Evolutionary conservation across 2,888 invertebrate species (phyloP), one percentile per base, ranked within the genome.

Genomic region (Rosalia funebris): DNA sequence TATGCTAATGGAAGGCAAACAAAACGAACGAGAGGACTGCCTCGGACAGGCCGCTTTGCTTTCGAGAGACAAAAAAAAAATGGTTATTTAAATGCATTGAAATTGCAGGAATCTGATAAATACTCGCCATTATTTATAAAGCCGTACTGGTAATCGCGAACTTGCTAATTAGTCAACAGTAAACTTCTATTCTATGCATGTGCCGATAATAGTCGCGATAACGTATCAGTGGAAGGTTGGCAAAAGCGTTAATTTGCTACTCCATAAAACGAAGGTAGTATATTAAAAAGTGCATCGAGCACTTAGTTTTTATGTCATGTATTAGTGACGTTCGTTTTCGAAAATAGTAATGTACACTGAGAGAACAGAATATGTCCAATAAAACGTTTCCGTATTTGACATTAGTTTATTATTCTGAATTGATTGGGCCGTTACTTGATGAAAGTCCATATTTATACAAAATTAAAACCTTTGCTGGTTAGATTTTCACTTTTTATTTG

Each of bases 1-100:
- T 57, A 65, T 65, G 63, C 63, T 56, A 67, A 67, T 67, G 47
- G 14, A 66, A 52, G 55, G 36, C 47, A 61, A 59, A 66, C 63
- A 64, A 55, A 62, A 58, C 56, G 44, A 56, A 56, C 42, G 44
- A 44, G 20, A 25, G 7, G 20, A 3, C 7, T 5, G 11, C n/a
- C 42, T 17, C 7, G 42, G 12, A 25, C 12, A 44, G 11, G 17
- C n/a, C 41, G 15, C 11, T 41, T 17, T 10, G 41, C 41, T 7
- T 17, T 41, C 25, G 25, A 25, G 25, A 7, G 25, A 7, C 3
- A n/a, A 11, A 14, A 2, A 20, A 44, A 44, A 44, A 44, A 44
- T 19, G 11, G 20, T 44, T 44, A 25, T 44, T 25, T 44, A 44
- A 44, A 44, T 25, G 44, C 44, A 44, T n/a, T 44, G 19, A 25